These are phyloP conservation scores for Vidua chalybeata DNA, from an alignment of 2,113 vertebrate species.

Conservation along the genomic window DNA sequence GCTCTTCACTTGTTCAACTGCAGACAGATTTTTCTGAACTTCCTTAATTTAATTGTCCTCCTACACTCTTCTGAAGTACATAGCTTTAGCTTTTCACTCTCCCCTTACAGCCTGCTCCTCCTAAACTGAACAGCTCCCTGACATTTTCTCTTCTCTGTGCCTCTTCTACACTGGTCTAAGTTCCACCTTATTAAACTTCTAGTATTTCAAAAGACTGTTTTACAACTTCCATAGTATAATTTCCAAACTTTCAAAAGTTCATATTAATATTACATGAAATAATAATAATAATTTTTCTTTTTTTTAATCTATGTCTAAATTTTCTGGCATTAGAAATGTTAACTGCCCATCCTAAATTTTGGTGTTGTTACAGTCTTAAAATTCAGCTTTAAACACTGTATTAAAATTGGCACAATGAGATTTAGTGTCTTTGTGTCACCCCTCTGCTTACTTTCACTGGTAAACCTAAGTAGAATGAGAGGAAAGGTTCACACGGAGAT, in stretches of 20 bases:
- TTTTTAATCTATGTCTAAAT: background rate
- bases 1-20: background rate
- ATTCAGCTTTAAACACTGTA: background rate
- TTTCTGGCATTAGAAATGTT: background rate
- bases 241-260: background rate
- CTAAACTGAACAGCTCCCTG: background rate
- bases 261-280: background rate
- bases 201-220: background rate
- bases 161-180: background rate
- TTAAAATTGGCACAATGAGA: background rate
- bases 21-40: background rate
- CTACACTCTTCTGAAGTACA: background rate
- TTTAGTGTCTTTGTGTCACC: background rate
- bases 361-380: background rate
- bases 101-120: background rate
- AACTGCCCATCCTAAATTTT: background rate
- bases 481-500: background rate
- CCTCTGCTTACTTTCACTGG: background rate
- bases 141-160: background rate
- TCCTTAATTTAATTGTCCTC: background rate
- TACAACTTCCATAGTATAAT: background rate
- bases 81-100: background rate
- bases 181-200: background rate
- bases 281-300: background rate
- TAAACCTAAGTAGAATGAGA: background rate